A percentile compares a stretch with the other conserved stretches of the same genome.
phyloP scores from a whole-genome alignment of 1,140 invertebrate species.

The Trichonephila clavipes region DNA sequence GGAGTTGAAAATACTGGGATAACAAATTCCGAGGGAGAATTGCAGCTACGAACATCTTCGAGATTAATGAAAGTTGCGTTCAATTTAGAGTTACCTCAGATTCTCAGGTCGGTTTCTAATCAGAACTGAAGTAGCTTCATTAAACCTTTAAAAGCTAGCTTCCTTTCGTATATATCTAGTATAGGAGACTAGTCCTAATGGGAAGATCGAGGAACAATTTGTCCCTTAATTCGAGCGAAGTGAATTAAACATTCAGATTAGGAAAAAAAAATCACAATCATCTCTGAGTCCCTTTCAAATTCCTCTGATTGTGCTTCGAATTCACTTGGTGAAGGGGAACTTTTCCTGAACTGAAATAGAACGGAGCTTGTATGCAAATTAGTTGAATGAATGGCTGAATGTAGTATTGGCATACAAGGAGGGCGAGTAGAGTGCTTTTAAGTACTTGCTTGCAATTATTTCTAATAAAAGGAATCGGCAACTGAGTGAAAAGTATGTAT shows the following conservation, averaged over 20 bases:
- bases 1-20: not conserved
- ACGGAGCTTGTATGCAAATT: conserved; percentile 10
- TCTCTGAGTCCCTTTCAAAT: conserved; percentile 15
- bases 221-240: not conserved
- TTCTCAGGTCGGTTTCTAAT: conserved; percentile 5
- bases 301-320: conserved; percentile 22
- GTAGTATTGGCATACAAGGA: not conserved
- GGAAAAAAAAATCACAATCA: not conserved
- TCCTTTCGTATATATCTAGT: not conserved
- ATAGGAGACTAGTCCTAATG: not conserved
- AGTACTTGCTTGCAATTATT: conserved; percentile 20
- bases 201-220: conserved; percentile 8
- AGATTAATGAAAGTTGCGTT: not conserved
- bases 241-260: conserved; percentile 18
- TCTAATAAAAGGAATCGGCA: conserved; percentile 17
- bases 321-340: not conserved
- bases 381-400: conserved; percentile 4
- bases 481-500: conserved; percentile 16
- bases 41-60: not conserved
- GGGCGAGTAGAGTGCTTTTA: not conserved
- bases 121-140: conserved; percentile 8
- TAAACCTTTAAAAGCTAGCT: not conserved
- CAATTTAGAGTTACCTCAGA: not conserved
- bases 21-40: not conserved
- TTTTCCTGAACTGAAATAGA: not conserved